phyloP scores from a whole-genome alignment of 2,888 invertebrate genomes.

The Gisinianus flammeolus region DNA sequence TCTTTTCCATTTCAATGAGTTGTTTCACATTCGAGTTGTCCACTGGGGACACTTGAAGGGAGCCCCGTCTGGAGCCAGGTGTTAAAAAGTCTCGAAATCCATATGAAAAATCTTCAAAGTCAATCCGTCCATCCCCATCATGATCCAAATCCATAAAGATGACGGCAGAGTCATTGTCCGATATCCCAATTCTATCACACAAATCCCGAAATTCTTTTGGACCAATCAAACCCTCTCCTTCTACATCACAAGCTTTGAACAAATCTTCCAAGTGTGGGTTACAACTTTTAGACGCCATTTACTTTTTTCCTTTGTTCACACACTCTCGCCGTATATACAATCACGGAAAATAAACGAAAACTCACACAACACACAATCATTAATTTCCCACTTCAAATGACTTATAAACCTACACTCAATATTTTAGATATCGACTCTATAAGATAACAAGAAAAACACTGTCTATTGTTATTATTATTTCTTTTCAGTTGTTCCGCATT shows the following conservation, averaged over 20 bases:
- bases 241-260: conserved; percentile 64
- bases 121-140: conserved; percentile 66
- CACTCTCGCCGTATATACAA: background rate
- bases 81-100: conserved; percentile 63
- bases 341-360: background rate
- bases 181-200: conserved; percentile 64
- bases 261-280: conserved; percentile 60
- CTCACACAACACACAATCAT: background rate
- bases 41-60: conserved; percentile 47
- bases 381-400: background rate
- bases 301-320: too few relatives aligned
- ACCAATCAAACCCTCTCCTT: conserved; percentile 63
- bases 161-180: conserved; percentile 62
- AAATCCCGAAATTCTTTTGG: conserved; percentile 63
- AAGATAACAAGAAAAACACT: too few relatives aligned
- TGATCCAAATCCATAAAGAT: conserved; percentile 66
- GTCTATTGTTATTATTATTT: too few relatives aligned
- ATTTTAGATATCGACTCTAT: too few relatives aligned
- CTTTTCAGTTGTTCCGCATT: too few relatives aligned
- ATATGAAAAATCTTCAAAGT: conserved; percentile 65
- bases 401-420: too few relatives aligned
- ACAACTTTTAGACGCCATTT: background rate
- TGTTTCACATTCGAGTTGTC: conserved; percentile 41
- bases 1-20: conserved; percentile 56
- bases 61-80: conserved; percentile 59